Evolutionary conservation across 2,888 invertebrate genomes (phyloP).

Genomic region (Matsumyia berberina): DNA sequence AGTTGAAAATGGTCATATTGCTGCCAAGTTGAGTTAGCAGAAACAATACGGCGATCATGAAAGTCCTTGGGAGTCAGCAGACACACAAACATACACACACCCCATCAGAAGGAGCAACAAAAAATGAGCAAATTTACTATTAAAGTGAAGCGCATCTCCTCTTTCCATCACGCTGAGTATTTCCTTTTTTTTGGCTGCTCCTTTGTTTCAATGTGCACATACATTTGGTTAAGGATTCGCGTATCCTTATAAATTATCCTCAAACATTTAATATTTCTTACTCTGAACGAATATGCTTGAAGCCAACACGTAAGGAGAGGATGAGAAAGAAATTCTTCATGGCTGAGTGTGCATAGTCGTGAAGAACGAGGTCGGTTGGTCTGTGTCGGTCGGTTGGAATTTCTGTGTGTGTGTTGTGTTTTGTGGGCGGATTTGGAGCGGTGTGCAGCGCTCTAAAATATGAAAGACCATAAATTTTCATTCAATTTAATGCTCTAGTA

Average conservation of each 20-base stretch:
- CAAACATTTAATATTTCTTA: constrained; percentile 66
- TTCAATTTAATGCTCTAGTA: constrained; percentile 84
- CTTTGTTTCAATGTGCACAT: constrained; percentile 21
- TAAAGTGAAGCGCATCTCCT: constrained; percentile 61
- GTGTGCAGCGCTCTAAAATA: constrained; percentile 78
- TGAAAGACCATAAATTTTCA: constrained; percentile 84
- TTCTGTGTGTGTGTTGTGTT: neutral
- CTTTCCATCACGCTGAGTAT: constrained; percentile 41
- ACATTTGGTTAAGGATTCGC: constrained; percentile 51
- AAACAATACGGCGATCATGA: constrained; percentile 54
- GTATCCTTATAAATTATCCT: constrained; percentile 68
- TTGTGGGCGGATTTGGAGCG: neutral
- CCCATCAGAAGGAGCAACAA: constrained; percentile 10
- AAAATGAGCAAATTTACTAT: constrained; percentile 35
- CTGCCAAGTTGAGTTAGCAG: constrained; percentile 51
- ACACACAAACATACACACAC: constrained; percentile 3
- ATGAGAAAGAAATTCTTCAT: constrained; percentile 1
- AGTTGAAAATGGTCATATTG: constrained; percentile 55
- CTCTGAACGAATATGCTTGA: constrained; percentile 20
- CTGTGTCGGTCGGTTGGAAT: neutral
- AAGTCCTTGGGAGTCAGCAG: constrained; percentile 39
- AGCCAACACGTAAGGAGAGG: constrained; percentile 2
- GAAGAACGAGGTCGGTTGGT: neutral
- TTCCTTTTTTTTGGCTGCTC: constrained; percentile 14
- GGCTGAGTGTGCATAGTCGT: constrained; percentile 11